Percentiles rank a stretch among this genome's conserved stretches.
phyloP scores from a whole-genome alignment of 2,113 vertebrate species.

The Lophotis ruficrista region DNA sequence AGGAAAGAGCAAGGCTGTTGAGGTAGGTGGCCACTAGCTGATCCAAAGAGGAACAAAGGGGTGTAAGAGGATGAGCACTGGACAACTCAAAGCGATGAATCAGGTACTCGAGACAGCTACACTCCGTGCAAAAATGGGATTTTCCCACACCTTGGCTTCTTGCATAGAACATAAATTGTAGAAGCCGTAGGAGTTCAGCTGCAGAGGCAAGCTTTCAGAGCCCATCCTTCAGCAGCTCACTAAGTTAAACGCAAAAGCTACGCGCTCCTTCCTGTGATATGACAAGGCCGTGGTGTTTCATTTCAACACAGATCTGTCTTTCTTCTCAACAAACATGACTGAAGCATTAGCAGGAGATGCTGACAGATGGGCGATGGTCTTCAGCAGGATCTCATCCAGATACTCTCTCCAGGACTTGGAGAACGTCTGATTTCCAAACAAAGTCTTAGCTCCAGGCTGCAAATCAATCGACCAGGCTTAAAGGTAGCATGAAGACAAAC shows the following conservation, averaged over 20 bases:
- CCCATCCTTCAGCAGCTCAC: background rate
- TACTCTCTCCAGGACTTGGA: background rate
- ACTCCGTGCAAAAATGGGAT: background rate
- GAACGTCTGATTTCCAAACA: background rate
- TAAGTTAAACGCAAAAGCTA: background rate
- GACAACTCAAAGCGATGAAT: background rate
- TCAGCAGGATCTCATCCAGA: background rate
- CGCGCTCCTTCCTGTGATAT: background rate
- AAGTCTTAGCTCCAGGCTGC: background rate
- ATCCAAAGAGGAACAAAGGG: background rate
- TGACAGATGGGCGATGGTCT: background rate
- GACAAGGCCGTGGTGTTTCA: background rate
- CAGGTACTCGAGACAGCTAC: background rate
- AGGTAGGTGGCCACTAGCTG: background rate
- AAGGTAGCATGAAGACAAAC: background rate
- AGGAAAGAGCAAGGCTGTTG: background rate
- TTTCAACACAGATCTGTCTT: background rate
- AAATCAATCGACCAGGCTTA: background rate
- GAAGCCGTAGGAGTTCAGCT: background rate
- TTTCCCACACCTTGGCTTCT: background rate
- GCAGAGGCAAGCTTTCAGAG: background rate
- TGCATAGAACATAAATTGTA: background rate
- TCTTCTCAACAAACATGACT: background rate
- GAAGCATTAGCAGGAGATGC: background rate
- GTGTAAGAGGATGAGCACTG: background rate